These are phyloP conservation scores for Hartigia nigra DNA, from an alignment of 2,888 invertebrate species.

Conservation along the genomic window DNA sequence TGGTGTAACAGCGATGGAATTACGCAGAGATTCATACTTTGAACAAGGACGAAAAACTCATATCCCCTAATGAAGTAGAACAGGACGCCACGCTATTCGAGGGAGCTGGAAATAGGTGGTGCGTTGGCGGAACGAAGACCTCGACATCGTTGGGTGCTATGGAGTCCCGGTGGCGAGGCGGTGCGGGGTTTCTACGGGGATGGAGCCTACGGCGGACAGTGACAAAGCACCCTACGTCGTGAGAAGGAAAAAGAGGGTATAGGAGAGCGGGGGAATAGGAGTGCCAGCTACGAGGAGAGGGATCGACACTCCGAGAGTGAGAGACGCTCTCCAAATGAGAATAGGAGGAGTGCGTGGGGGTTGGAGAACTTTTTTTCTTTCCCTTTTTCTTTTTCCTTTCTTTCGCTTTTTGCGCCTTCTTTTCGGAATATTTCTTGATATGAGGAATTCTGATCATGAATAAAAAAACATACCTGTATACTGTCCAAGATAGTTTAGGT, in stretches of 20 bases:
- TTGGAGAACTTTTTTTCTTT: constrained; percentile 7
- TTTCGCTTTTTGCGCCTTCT: neutral
- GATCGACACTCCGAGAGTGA: constrained; percentile 1
- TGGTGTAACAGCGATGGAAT: constrained; percentile 27
- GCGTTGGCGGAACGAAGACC: constrained; percentile 11
- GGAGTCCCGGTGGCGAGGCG: neutral
- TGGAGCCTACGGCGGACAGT: constrained; percentile 44
- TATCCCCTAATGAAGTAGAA: constrained; percentile 58
- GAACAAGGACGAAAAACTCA: constrained; percentile 43
- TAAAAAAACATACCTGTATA: no score
- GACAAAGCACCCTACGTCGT: constrained; percentile 45
- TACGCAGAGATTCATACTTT: neutral
- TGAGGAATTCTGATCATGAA: neutral
- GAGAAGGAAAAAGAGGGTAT: constrained; percentile 29
- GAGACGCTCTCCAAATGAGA: constrained; percentile 22
- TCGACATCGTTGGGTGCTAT: neutral
- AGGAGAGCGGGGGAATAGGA: neutral
- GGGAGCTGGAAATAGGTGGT: constrained; percentile 11
- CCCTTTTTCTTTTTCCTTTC: neutral
- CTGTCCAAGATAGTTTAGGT: no score
- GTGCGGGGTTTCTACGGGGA: constrained; percentile 12
- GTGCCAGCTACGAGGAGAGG: neutral
- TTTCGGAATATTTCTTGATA: constrained; percentile 3
- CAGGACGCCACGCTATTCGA: constrained; percentile 35
- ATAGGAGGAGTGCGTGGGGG: constrained; percentile 9